Evolutionary conservation across 23 tunicate species (phyloP), one percentile per base, ranked within the genome.

Genomic region (Trididemnum nubilum): DNA sequence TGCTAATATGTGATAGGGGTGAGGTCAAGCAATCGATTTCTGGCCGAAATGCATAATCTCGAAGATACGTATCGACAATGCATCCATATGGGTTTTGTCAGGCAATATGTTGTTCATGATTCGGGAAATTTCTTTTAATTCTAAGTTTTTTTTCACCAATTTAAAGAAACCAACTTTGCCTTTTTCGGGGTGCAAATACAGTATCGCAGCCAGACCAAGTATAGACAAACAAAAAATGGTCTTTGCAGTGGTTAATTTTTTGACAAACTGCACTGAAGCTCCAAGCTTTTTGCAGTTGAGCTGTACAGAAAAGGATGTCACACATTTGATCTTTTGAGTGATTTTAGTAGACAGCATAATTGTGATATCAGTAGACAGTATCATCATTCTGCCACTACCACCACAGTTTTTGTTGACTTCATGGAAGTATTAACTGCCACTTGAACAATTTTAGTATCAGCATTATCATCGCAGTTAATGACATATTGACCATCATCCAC

Each of bases 151-250:
- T 19, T 12, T 19, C 18, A 50, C 19, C 57, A 50, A 50, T 19
- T 12, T 19, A 12, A 50, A 19, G 57, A 50, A 19, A 50, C 19
- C 19, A 19, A 12, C 19, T 50, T 64, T 64, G 9, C 71, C 71
- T 25, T 21, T 25, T 18, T 26, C 71, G 23, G 21, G 28, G 7
- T 64, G 71, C 71, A 18, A 26, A 64, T 21, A 26, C 23, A 18
- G 71, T 64, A n/a, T 64, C 71, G 71, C 71, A 64, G 25, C 71
- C 71, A 9, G 71, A 21, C 9, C 19, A 64, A 64, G 71, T 26
- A n/a, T 64, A 26, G 23, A 25, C 71, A 25, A 64, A 64, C 7
- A 64, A n/a, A 9, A 64, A 15, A 25, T 64, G 28, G 9, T 50
- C 57, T 19, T 19, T 50, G 12, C 12, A 12, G 57, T 12, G 19